Evolutionary conservation across 2,113 vertebrate genomes (phyloP), one percentile per base, ranked within the genome.

Genomic region (Castor canadensis): DNA sequence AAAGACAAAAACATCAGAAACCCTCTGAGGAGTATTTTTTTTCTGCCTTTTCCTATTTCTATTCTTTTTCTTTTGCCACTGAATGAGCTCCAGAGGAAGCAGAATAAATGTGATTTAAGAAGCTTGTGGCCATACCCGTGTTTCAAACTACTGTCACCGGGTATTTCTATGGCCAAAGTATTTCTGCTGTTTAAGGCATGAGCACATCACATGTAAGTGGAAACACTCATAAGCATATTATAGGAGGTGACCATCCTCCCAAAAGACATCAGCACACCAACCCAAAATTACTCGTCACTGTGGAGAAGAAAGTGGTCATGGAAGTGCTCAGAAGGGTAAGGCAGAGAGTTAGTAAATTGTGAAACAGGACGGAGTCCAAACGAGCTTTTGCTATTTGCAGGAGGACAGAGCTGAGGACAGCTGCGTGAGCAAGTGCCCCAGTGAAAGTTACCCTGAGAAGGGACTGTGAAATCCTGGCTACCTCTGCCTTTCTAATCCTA

Each of bases 41-140:
- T 30, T 24, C 30, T 2, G 8, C 4, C 28, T 40, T 87, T 69
- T 82, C 28, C 84, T 49, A 3, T 66, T 35, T 89, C 71, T 87
- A 43, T 2, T 10, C 35, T 56, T 91, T 52, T 83, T 24, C 26
- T 32, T 45, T 64, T 47, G 56, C 49, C 40, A 22, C 38, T 66
- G 45, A 17, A 6, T 30, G 9, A 47, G 45, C 26, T 49, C 35
- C 5, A 20, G 16, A 62, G 7, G 91, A 77, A 30, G 28, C 20
- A 54, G n/a, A 52, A 40, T n/a, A 20, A 30, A 17, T 28, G 47
- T n/a, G 56, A 67, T 15, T 76, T 72, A 6, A 22, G n/a, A 13
- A 13, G 24, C 5, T 6, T 0, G 1, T 40, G 24, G 40, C 19
- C 0, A 3, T 22, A 13, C 6, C 0, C 12, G 5, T 7, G 12